phyloP scores from a whole-genome alignment of 2,797 vertebrate genomes.

The Gadopsis bispinosus region DNA sequence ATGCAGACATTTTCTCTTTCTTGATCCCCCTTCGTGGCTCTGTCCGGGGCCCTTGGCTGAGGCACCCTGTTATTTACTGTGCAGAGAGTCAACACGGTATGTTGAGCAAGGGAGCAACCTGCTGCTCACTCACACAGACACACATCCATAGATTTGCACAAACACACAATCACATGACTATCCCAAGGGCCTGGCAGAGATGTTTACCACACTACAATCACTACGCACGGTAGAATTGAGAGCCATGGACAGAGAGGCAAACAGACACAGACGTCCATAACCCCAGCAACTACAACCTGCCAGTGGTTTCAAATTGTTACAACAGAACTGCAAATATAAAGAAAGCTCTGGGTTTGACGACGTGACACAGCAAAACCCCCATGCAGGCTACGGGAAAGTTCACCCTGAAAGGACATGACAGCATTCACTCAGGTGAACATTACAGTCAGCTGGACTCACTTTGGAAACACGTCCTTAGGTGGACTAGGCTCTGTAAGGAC shows the following conservation, averaged over 20 bases:
- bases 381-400: conserved; percentile 46
- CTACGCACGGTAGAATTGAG: conserved; percentile 49
- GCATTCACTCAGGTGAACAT: conserved; percentile 67
- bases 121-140: conserved; percentile 45
- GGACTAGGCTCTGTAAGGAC: conserved; percentile 38
- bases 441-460: conserved; percentile 55
- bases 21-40: conserved; percentile 58
- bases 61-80: conserved; percentile 76
- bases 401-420: conserved; percentile 61
- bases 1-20: conserved; percentile 68
- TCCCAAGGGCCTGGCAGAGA: conserved; percentile 64
- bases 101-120: conserved; percentile 73
- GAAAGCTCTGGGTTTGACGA: conserved; percentile 41
- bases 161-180: conserved; percentile 59
- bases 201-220: conserved; percentile 70
- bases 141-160: background rate
- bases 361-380: conserved; percentile 34
- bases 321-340: conserved; percentile 26
- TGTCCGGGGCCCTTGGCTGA: conserved; percentile 57
- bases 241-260: conserved; percentile 43
- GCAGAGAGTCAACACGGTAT: conserved; percentile 64
- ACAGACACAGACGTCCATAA: conserved; percentile 48
- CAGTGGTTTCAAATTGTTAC: conserved; percentile 27
- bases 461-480: conserved; percentile 62
- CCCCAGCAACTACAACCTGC: conserved; percentile 34